These are phyloP conservation scores for Triops longicaudatus DNA, from an alignment of 1,140 invertebrate genomes.

Conservation along the genomic window DNA sequence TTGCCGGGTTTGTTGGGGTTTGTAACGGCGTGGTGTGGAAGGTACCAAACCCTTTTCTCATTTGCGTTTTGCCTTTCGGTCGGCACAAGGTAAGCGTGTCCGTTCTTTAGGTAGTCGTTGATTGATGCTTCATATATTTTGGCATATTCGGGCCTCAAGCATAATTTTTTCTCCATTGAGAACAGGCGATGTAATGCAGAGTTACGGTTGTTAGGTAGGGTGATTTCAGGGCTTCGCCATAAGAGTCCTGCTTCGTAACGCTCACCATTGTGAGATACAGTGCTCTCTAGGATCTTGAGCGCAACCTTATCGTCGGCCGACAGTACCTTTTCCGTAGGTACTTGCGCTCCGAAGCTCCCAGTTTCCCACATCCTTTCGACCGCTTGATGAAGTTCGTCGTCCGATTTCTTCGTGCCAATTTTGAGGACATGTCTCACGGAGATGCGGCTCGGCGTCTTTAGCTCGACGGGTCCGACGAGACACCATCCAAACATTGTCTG, in stretches of 20 bases:
- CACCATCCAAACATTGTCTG: slow-evolving; percentile 19
- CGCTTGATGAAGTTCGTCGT: slow-evolving; percentile 10
- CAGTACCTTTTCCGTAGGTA: neutral
- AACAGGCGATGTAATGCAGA: neutral
- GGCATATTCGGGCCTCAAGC: neutral
- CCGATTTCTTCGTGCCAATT: neutral
- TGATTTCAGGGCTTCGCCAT: slow-evolving; percentile 24
- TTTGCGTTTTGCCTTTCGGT: neutral
- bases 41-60: slow-evolving; percentile 16
- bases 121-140: neutral
- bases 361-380: slow-evolving; percentile 24
- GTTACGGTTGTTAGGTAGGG: slow-evolving; percentile 22
- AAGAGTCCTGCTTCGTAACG: slow-evolving; percentile 28
- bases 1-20: slow-evolving; percentile 14
- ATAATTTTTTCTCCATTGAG: neutral
- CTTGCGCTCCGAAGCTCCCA: slow-evolving; percentile 24
- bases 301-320: slow-evolving; percentile 21
- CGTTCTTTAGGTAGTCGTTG: neutral
- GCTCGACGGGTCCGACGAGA: neutral
- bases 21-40: slow-evolving; percentile 23
- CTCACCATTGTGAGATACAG: slow-evolving; percentile 19
- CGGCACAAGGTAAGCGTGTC: neutral
- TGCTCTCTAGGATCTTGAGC: slow-evolving; percentile 20
- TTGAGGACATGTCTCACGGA: neutral
- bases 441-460: neutral